phyloP scores from a whole-genome alignment of 2,888 invertebrate species.

The Phymatocera aterrima region DNA sequence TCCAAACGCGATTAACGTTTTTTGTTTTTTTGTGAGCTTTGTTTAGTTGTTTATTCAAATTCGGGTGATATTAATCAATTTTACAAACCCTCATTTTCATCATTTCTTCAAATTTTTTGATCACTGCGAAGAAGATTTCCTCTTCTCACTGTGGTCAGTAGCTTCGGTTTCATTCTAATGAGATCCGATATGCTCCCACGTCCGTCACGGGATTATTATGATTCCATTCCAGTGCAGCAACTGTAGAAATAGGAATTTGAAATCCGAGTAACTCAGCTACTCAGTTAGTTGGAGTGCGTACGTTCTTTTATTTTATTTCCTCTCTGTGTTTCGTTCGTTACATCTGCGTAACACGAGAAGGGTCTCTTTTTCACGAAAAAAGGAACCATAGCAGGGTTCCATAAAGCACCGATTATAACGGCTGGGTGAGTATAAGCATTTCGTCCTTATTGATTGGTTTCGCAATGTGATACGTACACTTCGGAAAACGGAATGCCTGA shows the following conservation, averaged over 20 bases:
- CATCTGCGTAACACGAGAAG: conserved; percentile 17
- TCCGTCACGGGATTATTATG: not conserved
- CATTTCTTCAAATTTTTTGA: not conserved
- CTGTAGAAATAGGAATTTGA: conserved; percentile 24
- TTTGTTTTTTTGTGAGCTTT: no score
- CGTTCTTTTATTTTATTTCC: conserved; percentile 24
- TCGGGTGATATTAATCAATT: no score
- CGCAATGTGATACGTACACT: conserved; percentile 2
- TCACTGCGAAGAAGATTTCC: not conserved
- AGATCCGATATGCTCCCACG: not conserved
- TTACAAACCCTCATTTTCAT: not conserved
- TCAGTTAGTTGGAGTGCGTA: conserved; percentile 31
- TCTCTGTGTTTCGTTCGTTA: conserved; percentile 28
- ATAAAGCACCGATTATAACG: conserved; percentile 46
- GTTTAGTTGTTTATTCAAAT: no score
- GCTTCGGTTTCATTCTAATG: not conserved
- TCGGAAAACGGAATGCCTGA: not conserved
- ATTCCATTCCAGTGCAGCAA: conserved; percentile 2
- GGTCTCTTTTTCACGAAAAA: conserved; percentile 51
- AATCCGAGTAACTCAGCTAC: conserved; percentile 47
- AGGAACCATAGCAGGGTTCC: conserved; percentile 44
- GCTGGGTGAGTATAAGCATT: conserved; percentile 41
- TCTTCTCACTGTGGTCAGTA: no score
- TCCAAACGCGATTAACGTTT: not conserved
- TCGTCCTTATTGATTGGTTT: conserved; percentile 12